phyloP scores from a whole-genome alignment of 2,888 invertebrate species.

The Cantharis lateralis region DNA sequence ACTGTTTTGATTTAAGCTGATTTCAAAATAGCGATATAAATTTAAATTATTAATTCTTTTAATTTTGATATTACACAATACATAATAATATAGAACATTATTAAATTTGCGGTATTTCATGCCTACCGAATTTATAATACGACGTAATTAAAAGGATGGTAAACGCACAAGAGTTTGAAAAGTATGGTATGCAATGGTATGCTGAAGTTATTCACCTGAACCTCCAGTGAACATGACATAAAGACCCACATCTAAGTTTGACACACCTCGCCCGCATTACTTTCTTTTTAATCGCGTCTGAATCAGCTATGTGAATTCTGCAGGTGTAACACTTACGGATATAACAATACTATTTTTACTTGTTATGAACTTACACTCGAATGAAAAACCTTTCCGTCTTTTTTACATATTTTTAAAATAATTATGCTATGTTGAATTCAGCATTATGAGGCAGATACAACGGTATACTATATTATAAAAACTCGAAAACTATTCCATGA shows the following conservation, averaged over 20 bases:
- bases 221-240: slow-evolving; percentile 18
- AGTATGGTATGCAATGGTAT: neutral
- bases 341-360: neutral
- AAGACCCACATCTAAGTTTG: slow-evolving; percentile 20
- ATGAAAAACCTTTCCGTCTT: neutral
- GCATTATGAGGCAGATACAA: neutral
- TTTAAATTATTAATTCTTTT: neutral
- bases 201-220: slow-evolving; percentile 20
- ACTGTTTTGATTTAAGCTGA: neutral
- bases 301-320: slow-evolving; percentile 1
- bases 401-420: neutral
- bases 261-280: slow-evolving; percentile 23
- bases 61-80: neutral
- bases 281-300: slow-evolving; percentile 13
- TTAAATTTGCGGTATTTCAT: no score
- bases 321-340: neutral
- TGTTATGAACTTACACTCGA: neutral
- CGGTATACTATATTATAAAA: neutral
- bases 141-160: neutral
- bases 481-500: no score
- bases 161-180: neutral
- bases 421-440: neutral
- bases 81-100: no score
- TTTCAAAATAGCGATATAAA: neutral
- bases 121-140: neutral